Evolutionary conservation across 2,797 vertebrate genomes (phyloP).

Genomic region (Threskiornis aethiopicus): DNA sequence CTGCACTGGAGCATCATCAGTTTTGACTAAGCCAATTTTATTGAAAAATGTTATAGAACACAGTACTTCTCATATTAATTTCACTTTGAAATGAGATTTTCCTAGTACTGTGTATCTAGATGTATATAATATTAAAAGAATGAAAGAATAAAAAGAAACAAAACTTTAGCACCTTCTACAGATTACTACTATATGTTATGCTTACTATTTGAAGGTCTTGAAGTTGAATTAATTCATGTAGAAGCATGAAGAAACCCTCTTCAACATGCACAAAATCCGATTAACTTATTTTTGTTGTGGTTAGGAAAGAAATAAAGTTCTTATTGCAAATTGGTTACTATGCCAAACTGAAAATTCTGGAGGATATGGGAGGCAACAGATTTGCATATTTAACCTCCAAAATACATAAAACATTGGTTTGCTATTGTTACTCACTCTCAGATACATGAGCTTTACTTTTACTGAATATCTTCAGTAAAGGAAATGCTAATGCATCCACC

Average conservation of each 20-base stretch:
- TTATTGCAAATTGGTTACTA: not conserved
- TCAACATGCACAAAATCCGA: rapidly evolving
- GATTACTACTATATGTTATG: not conserved
- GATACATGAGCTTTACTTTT: not conserved
- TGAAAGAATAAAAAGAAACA: not conserved
- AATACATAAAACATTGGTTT: not conserved
- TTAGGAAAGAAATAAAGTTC: not conserved
- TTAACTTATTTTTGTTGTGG: not conserved
- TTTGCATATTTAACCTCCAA: not conserved
- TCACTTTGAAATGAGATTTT: not conserved
- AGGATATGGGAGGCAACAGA: not conserved
- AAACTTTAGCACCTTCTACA: not conserved
- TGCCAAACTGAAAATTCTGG: not conserved
- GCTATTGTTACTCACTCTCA: not conserved
- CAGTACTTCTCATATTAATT: not conserved
- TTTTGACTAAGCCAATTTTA: not conserved
- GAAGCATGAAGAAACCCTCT: not conserved
- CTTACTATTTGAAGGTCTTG: not conserved
- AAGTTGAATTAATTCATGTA: not conserved
- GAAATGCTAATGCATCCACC: not conserved
- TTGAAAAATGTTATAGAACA: not conserved
- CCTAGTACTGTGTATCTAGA: not conserved
- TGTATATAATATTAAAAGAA: not conserved
- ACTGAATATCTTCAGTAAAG: not conserved
- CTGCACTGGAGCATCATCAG: not conserved